Evolutionary conservation across 1,140 invertebrate species (phyloP), one percentile per base, ranked within the genome.

Genomic region (Ips nitidus): DNA sequence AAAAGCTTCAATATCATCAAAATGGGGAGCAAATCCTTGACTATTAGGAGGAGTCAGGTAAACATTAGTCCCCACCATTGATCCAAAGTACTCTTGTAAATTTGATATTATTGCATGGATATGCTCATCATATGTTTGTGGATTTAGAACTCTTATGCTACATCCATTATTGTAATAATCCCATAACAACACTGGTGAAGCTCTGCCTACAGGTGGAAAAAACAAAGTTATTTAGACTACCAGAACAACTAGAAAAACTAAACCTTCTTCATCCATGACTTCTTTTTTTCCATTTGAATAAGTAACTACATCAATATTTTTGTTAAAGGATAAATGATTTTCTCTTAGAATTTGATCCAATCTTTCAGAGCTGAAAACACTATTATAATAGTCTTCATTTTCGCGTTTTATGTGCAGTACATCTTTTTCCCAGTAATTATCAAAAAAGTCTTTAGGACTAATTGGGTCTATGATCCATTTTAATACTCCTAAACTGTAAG

Each of bases 1-100:
- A 81, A 99, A 99, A 8, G 97, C 97, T 84, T 99, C 98, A 74
- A 99, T 98, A 77, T 99, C 97, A 84, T 99, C 97, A 82, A 92
- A 99, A 83, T 99, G 97, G 1, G 97, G 97, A 1, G 97, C 97
- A 86, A 99, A 99, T 0, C 97, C 97, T 86, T 98, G 96, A 75
- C 92, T 92, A 65, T 91, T 90, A 4, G 95, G 90, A 8, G 97
- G 97, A n/a, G 97, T 98, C 55, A 99, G 80, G 79, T 98, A 99
- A 7, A 91, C 86, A 88, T 99, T 99, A 2, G 94, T 91, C 5
- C 97, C 97, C 53, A 97, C 94, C 82, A 95, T 92, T 67, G 91
- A 95, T 56, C 91, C 90, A 79, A 99, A 98, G 78, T 88, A 92
- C 82, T 99, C 97, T 83, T 99, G 97, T 57, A 99, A 81, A 5